Evolutionary conservation across 2,113 vertebrate genomes (phyloP).

Genomic region (Aldabrachelys gigantea): DNA sequence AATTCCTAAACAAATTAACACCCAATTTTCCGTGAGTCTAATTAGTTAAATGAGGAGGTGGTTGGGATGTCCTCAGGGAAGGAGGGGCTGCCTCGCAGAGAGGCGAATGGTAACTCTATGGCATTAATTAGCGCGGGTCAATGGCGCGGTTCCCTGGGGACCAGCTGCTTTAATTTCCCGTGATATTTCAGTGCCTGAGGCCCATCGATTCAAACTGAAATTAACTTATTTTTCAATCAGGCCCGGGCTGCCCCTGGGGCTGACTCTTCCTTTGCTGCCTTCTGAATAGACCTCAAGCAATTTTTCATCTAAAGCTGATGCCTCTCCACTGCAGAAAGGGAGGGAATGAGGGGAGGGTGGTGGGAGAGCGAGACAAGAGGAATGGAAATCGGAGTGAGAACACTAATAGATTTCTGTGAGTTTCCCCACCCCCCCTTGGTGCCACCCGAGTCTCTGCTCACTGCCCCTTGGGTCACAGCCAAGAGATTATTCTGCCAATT

Average conservation of each 20-base stretch:
- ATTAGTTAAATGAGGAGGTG: slow-evolving; percentile 99
- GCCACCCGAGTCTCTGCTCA: neutral
- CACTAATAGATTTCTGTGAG: slow-evolving; percentile 64
- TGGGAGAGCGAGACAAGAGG: slow-evolving; percentile 56
- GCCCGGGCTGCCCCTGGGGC: slow-evolving; percentile 91
- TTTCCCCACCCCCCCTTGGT: neutral
- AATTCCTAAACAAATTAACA: slow-evolving; percentile 95
- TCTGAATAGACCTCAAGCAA: slow-evolving; percentile 90
- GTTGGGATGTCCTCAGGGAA: slow-evolving; percentile 75
- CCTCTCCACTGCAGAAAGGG: slow-evolving; percentile 62
- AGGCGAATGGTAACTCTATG: slow-evolving; percentile 86
- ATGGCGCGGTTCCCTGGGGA: slow-evolving; percentile 92
- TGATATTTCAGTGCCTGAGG: slow-evolving; percentile 99
- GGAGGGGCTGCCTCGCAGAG: slow-evolving; percentile 65
- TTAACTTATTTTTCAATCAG: slow-evolving; percentile 99
- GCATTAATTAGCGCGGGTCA: slow-evolving; percentile 99
- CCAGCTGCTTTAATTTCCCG: slow-evolving; percentile 99
- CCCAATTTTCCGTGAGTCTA: slow-evolving; percentile 96
- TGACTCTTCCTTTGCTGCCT: slow-evolving; percentile 90
- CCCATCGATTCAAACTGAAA: slow-evolving; percentile 99
- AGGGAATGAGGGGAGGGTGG: slow-evolving; percentile 47
- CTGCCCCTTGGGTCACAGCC: slow-evolving; percentile 51
- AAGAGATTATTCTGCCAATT: slow-evolving; percentile 60
- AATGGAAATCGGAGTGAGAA: slow-evolving; percentile 69
- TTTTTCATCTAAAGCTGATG: slow-evolving; percentile 89